phyloP scores from a whole-genome alignment of 2,797 vertebrate genomes.

The Anisognathus igniventris region DNA sequence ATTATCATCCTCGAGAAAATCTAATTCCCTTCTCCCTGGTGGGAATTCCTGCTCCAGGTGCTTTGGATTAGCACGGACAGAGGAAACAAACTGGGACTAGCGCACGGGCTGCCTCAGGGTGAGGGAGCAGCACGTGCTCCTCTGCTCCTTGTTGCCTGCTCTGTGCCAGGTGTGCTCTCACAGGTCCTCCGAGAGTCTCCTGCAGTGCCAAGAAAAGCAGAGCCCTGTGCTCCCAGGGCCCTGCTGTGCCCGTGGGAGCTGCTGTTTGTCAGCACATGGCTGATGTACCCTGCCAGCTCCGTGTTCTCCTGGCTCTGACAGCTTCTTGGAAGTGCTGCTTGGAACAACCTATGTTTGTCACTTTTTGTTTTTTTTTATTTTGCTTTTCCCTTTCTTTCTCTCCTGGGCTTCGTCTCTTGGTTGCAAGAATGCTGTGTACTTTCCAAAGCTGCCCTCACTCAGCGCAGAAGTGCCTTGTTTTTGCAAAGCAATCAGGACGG shows the following conservation, averaged over 20 bases:
- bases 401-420: background rate
- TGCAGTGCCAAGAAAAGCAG: background rate
- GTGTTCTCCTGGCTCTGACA: background rate
- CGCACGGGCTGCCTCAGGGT: background rate
- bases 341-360: background rate
- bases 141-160: background rate
- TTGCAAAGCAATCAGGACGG: background rate
- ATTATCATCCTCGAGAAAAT: background rate
- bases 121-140: background rate
- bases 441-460: background rate
- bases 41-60: background rate
- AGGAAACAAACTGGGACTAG: background rate
- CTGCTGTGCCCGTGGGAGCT: background rate
- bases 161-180: accelerated
- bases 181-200: background rate
- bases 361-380: too few relatives aligned
- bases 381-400: background rate
- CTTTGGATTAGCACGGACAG: background rate
- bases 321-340: background rate
- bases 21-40: background rate
- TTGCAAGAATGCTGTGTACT: slow-evolving; percentile 18
- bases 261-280: background rate
- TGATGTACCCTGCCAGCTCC: background rate
- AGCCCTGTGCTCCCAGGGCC: background rate
- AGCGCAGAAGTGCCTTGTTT: background rate